Base-by-base conservation (phyloP, 2,797 vertebrate species). In the Hirundo rustica region DNA sequence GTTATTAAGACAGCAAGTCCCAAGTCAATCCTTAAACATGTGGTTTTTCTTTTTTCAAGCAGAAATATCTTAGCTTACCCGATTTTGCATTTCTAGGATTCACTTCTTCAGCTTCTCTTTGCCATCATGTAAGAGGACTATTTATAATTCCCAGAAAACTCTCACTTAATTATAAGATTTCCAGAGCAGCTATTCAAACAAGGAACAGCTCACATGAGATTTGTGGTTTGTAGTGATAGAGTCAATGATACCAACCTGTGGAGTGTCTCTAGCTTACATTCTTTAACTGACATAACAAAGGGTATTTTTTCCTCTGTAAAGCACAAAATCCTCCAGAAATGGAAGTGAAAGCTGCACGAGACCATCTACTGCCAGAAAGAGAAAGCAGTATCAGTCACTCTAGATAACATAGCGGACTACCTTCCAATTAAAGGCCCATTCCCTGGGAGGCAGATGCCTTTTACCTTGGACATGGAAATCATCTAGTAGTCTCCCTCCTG, bases 391-490 rank as follows among this genome's bases (percentile, higher is more conserved):
- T 92, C 92, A 71, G 70, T 77, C 91, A 67, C 38, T 80, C 53
- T 45, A 89, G 83, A 55, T 94, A 86, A 67, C 32, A 38, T 34
- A 96, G 68, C 79, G 96, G 92, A 88, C 92, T 91, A 85, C 27
- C 53, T 94, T 94, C 68, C 29, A 92, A 60, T 74, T 93, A 83
- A 73, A 91, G 70, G 85, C 81, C 73, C 51, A 19, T 91, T 95
- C 68, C 80, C 86, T 79, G 76, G 38, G 34, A 88, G 64, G 65
- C 36, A 60, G n/a, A 47, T 73, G 70, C 42, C 38, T 88, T 93
- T 82, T 88, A 54, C 58, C 50, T 74, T 75, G 54, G 44, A 36
- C 44, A 7, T 32, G 11, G 75, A 95, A 87, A 55, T n/a, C 77
- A 87, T 54, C 16, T 36, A 65, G 51, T 36, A 88, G 53, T 36